These are phyloP conservation scores for Drosophila demipolita DNA, from an alignment of 2,888 invertebrate species.

Conservation along the genomic window DNA sequence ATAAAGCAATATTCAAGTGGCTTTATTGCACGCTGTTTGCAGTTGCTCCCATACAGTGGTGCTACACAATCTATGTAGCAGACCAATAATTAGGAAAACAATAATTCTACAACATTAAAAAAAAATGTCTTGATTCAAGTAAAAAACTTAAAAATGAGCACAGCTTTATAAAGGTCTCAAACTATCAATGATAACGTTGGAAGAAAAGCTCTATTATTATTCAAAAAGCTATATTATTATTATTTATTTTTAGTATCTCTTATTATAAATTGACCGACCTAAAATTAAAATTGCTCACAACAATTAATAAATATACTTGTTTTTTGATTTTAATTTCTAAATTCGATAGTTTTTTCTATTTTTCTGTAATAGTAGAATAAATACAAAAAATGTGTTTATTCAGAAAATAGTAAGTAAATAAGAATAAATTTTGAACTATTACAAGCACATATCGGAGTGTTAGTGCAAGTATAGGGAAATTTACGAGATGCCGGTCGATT, in stretches of 20 bases:
- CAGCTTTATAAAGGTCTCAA: neutral
- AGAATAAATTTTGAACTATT: neutral
- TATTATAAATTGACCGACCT: neutral
- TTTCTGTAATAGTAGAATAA: too few relatives aligned
- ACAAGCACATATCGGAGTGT: neutral
- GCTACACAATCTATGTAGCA: neutral
- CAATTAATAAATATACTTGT: too few relatives aligned
- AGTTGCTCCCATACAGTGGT: conserved; percentile 37
- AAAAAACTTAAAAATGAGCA: neutral
- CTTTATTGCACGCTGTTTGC: conserved; percentile 41
- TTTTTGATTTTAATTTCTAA: too few relatives aligned
- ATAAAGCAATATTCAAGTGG: conserved; percentile 66
- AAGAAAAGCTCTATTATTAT: neutral
- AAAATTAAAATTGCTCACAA: too few relatives aligned
- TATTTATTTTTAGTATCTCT: neutral
- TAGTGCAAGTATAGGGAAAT: neutral
- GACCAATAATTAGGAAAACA: neutral
- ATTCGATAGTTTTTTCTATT: too few relatives aligned
- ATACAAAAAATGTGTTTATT: neutral
- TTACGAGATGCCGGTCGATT: conserved; percentile 16
- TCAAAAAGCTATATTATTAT: neutral
- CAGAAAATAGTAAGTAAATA: neutral
- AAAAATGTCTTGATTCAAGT: neutral
- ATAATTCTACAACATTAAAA: neutral
- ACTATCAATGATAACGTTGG: neutral